Evolutionary conservation across 2,888 invertebrate genomes (phyloP).

Genomic region (Desoria tigrina): DNA sequence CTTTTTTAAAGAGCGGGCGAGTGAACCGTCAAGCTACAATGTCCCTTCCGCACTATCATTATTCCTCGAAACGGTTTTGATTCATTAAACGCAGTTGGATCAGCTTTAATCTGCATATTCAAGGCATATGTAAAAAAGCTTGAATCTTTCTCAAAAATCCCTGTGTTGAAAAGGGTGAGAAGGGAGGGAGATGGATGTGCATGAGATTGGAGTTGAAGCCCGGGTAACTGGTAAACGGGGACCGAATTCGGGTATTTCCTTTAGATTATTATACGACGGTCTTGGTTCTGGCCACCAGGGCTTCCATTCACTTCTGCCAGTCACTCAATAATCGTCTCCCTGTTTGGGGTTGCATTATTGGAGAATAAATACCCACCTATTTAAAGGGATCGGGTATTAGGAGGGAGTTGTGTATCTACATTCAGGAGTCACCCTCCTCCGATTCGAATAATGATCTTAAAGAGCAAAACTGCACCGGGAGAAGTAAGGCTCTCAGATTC

Average conservation of each 20-base stretch:
- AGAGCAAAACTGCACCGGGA: too few relatives aligned
- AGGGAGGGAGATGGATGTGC: constrained; percentile 2
- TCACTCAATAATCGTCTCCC: not conserved
- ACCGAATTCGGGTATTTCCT: not conserved
- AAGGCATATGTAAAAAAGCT: not conserved
- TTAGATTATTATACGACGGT: too few relatives aligned
- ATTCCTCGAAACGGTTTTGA: constrained; percentile 2
- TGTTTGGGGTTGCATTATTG: constrained; percentile 6
- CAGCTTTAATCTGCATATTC: too few relatives aligned
- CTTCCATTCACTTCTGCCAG: too few relatives aligned
- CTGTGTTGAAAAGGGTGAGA: not conserved
- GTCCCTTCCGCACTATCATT: too few relatives aligned
- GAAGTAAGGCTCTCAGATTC: too few relatives aligned
- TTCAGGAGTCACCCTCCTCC: too few relatives aligned
- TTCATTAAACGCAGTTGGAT: not conserved
- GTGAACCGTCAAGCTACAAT: too few relatives aligned
- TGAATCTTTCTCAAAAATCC: not conserved
- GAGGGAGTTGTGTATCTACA: too few relatives aligned
- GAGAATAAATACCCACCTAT: constrained; percentile 3
- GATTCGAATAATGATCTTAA: too few relatives aligned
- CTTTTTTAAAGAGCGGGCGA: not conserved
- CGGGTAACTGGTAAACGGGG: not conserved
- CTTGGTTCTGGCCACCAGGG: too few relatives aligned
- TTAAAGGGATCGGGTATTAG: too few relatives aligned
- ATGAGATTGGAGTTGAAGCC: not conserved